Base-by-base conservation (phyloP, 1,140 invertebrate genomes). In the Bradysia coprophila region DNA sequence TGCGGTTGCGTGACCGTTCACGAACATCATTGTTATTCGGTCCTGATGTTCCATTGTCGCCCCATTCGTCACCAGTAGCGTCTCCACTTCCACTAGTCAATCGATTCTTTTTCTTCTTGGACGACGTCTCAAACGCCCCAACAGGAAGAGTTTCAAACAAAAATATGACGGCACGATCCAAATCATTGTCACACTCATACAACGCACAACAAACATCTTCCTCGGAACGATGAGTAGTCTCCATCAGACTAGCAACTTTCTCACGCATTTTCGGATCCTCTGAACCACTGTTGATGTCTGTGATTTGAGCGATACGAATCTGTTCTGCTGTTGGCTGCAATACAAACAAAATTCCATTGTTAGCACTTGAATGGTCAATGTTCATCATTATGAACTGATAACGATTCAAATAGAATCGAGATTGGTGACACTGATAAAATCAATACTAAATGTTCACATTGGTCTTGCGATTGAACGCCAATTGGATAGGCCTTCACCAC, bases 51-150 rank as follows among this genome's bases (percentile, higher is more conserved):
- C 57, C 57, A 37, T 60, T 56, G 48, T 70, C 67, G 21, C 67
- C 66, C 65, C 65, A 69, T 22, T 70, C 67, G 42, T 56, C 57
- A 1, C 51, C 50, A 6, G 42, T 50, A 13, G 48, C 49, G 54
- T 54, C 32, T 53, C 59, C 45, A 50, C 65, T 45, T 55, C 51
- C 59, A 48, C 64, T 63, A 24, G 69, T 63, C 49, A 75, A 70
- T 47, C 75, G 69, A 54, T 74, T 79, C 66, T 87, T 91, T 66
- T 86, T 87, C 66, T 89, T 90, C 62, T 88, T 89, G 20, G 82
- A 75, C 44, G 72, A 75, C 40, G 75, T 81, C 51, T 76, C 81
- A 81, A 86, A 61, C 78, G 76, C 51, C 71, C 74, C 72, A 56
- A 68, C 65, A 47, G 62, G 65, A 47, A 66, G 56, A 42, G 76